A percentile compares a stretch with the other conserved stretches of the same genome.
These are phyloP conservation scores for Nezara viridula DNA, from an alignment of 2,888 invertebrate genomes.

Conservation along the genomic window DNA sequence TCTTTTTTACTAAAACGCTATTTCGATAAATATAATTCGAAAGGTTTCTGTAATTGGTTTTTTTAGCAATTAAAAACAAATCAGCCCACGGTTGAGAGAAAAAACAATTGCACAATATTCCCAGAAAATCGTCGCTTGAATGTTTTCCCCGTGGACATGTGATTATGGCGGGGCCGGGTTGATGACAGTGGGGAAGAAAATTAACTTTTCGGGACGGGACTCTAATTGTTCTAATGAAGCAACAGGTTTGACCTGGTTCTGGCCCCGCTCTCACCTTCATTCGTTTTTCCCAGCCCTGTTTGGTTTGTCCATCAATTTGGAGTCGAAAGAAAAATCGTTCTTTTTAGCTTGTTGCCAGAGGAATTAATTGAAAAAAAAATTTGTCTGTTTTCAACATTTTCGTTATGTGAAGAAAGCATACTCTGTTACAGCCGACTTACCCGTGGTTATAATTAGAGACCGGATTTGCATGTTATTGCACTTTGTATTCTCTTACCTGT, in stretches of 20 bases:
- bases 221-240: slow-evolving; percentile 29
- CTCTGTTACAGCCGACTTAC: neutral
- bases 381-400: neutral
- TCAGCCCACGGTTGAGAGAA: neutral
- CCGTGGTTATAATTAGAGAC: no score
- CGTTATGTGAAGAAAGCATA: neutral
- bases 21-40: no score
- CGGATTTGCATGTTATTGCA: no score
- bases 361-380: neutral
- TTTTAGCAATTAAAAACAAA: neutral
- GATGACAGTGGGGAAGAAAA: slow-evolving; percentile 21
- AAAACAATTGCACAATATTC: neutral
- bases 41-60: no score
- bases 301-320: neutral
- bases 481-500: no score
- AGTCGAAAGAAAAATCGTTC: neutral
- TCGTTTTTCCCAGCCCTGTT: neutral
- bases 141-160: neutral
- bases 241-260: neutral
- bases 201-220: neutral
- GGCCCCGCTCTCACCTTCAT: neutral
- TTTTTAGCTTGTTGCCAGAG: neutral
- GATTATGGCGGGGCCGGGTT: neutral
- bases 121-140: neutral
- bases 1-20: no score